These are phyloP conservation scores for Rhea pennata DNA, from an alignment of 2,113 vertebrate genomes.

Conservation along the genomic window DNA sequence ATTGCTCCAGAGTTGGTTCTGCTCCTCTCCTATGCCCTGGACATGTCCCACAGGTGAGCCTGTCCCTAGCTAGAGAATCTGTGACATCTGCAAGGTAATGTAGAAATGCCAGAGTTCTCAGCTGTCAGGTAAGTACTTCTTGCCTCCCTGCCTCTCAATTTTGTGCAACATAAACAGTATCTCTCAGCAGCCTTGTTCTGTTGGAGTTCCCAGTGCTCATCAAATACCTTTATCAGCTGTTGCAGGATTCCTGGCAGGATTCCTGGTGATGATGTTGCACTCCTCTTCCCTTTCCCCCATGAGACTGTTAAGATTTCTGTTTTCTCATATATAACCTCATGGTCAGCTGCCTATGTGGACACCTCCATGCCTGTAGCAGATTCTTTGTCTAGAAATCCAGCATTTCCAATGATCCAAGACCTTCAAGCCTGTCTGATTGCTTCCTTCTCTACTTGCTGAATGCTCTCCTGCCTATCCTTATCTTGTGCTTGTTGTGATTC, in stretches of 20 bases:
- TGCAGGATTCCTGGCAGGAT: not conserved
- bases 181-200: not conserved
- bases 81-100: not conserved
- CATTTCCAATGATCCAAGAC: not conserved
- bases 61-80: not conserved
- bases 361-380: not conserved
- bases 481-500: not conserved
- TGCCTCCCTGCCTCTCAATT: not conserved
- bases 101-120: not conserved
- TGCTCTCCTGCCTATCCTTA: not conserved
- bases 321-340: not conserved
- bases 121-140: not conserved
- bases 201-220: not conserved
- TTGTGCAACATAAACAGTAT: not conserved
- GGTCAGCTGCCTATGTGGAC: not conserved
- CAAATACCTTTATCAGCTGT: not conserved
- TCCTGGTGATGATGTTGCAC: not conserved
- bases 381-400: not conserved
- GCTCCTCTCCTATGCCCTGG: not conserved
- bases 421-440: not conserved
- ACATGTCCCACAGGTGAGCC: not conserved
- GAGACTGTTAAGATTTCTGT: not conserved
- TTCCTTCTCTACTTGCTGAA: not conserved
- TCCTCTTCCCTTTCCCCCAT: not conserved
- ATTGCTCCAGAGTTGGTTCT: not conserved